Conservation (phyloP, 2,113 vertebrate genomes). For the Lampris megalopsis region DNA sequence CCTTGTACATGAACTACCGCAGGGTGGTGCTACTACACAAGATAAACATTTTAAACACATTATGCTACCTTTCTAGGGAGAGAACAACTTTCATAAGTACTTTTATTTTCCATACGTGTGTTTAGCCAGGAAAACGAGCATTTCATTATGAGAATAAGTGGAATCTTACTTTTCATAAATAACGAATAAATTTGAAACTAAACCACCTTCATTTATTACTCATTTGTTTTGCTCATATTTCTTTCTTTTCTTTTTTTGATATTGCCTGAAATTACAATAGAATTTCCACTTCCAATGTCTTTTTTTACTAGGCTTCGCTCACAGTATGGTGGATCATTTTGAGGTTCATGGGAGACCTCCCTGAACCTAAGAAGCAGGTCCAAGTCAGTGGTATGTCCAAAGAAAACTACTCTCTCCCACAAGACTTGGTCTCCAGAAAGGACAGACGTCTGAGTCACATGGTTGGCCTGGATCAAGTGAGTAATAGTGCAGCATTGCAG, state of each 20-base stretch:
- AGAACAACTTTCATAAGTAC: too few relatives aligned
- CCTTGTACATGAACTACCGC: too few relatives aligned
- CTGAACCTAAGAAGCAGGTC: conserved; percentile 86
- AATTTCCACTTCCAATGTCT: neutral
- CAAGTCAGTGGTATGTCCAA: conserved; percentile 26
- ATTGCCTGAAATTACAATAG: neutral
- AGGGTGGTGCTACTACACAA: too few relatives aligned
- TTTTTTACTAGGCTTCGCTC: conserved; percentile 84
- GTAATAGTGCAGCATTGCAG: neutral
- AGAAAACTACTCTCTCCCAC: conserved; percentile 53
- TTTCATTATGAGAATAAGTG: too few relatives aligned
- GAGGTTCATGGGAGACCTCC: conserved; percentile 96
- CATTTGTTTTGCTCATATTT: too few relatives aligned
- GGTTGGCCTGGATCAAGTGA: conserved; percentile 82
- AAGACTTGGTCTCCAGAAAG: conserved; percentile 70
- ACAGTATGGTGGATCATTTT: conserved; percentile 92
- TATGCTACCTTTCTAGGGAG: too few relatives aligned
- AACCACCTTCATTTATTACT: neutral
- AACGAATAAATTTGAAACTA: neutral
- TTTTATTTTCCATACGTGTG: too few relatives aligned
- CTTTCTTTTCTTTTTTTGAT: too few relatives aligned
- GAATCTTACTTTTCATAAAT: too few relatives aligned
- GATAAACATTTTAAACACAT: too few relatives aligned
- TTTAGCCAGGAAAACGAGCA: too few relatives aligned
- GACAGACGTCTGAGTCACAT: conserved; percentile 79